Evolutionary conservation across 2,113 vertebrate genomes (phyloP), one percentile per base, ranked within the genome.

Genomic region (Pachyramphus minor): DNA sequence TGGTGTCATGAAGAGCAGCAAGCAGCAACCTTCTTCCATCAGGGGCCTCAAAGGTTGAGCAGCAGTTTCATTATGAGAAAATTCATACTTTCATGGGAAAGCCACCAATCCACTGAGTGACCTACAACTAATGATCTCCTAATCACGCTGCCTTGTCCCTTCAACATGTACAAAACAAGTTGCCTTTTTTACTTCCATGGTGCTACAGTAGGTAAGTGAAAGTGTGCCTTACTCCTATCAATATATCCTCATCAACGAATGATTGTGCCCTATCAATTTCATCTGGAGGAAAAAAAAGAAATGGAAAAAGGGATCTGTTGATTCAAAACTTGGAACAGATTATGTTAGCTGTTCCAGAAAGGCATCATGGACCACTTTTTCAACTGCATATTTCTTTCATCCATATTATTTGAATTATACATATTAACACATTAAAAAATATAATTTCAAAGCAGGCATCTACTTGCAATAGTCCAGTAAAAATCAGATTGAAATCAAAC

Each of bases 141-240:
- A 56, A 86, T 28, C 37, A 58, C 0, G 0, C 15, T 0, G 0
- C 12, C n/a, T 62, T 39, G 14, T 49, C n/a, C 31, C 24, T 75
- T 79, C 39, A 71, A 53, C 28, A 49, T 4, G 44, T n/a, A 25
- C 5, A 75, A 52, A 90, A 59, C 12, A n/a, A 13, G 22, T 4
- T 52, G 33, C 45, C 19, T 58, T 42, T 83, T 88, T 71, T 14
- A 67, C 17, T 83, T 67, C 19, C 31, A 11, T 8, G 5, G 25
- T 27, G 24, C 58, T 78, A 28, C 6, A 84, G 9, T 2, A 4
- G 13, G 16, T 5, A 56, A 31, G n/a, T 7, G 4, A 52, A 92
- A 62, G 14, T 6, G 27, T 11, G 22, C 15, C 52, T 68, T 59
- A 42, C 12, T 71, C 33, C n/a, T n/a, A 35, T 44, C 28, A 16